phyloP scores from a whole-genome alignment of 2,888 invertebrate species.

The Aricia artaxerxes region DNA sequence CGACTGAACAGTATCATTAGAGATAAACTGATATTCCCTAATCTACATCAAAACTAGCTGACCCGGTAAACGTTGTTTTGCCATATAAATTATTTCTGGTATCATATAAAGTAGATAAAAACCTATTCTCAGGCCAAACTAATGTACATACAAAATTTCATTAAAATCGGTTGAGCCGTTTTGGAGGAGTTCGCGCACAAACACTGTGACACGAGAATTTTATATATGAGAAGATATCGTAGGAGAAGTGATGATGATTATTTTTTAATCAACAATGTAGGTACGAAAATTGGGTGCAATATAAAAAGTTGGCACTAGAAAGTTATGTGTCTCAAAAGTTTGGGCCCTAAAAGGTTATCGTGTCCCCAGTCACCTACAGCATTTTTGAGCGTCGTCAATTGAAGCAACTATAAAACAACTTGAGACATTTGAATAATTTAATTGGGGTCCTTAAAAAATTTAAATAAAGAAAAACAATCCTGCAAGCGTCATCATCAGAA shows the following conservation, averaged over 20 bases:
- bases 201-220: too few relatives aligned
- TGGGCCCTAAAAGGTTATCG: not conserved
- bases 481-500: not conserved
- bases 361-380: not conserved
- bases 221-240: too few relatives aligned
- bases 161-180: too few relatives aligned
- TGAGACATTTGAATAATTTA: not conserved
- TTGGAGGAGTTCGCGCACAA: too few relatives aligned
- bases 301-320: not conserved
- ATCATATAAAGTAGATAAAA: too few relatives aligned
- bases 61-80: too few relatives aligned
- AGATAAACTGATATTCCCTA: too few relatives aligned
- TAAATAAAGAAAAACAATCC: not conserved
- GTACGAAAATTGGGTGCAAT: not conserved
- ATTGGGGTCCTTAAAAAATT: not conserved
- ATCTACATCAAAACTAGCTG: too few relatives aligned
- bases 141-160: too few relatives aligned
- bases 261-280: constrained; percentile 1
- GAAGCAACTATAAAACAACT: not conserved
- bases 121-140: too few relatives aligned
- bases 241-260: not conserved
- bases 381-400: constrained; percentile 9
- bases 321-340: constrained; percentile 17
- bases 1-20: too few relatives aligned
- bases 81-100: too few relatives aligned